Evolutionary conservation across 23 tunicate genomes (phyloP).

Genomic region (Halocynthia aurantium): DNA sequence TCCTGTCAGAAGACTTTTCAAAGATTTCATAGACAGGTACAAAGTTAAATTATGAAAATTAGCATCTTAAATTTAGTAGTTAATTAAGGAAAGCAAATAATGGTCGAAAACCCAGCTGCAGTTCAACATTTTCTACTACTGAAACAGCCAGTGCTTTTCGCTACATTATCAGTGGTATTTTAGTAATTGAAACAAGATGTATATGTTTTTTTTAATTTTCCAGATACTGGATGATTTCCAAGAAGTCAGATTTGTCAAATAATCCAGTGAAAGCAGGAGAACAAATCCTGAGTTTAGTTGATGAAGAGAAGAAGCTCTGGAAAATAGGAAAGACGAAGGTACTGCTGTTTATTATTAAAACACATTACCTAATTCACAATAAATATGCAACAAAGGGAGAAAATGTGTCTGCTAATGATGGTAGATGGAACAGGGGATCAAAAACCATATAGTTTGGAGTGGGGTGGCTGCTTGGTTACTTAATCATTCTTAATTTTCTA

Average conservation of each 20-base stretch:
- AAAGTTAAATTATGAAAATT: no score
- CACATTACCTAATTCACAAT: background rate
- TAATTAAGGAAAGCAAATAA: no score
- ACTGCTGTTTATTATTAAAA: background rate
- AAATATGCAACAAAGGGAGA: background rate
- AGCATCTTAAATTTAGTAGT: no score
- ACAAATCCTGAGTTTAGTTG: conserved; percentile 40
- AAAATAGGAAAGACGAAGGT: conserved; percentile 87
- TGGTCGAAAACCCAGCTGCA: no score
- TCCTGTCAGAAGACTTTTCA: conserved; percentile 72
- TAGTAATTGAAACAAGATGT: background rate
- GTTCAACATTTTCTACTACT: no score
- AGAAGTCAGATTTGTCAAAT: conserved; percentile 8
- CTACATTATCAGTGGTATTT: no score
- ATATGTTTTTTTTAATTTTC: background rate
- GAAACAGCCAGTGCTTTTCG: no score
- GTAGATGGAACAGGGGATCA: background rate
- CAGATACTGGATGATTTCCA: conserved; percentile 63
- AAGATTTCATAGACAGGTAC: conserved; percentile 69
- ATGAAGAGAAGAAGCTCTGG: conserved; percentile 55
- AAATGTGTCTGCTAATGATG: no score
- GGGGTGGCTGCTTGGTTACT: background rate
- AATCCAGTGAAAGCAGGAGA: conserved; percentile 42
- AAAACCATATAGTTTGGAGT: background rate
- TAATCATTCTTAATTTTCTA: background rate